Evolutionary conservation across 2,888 invertebrate genomes (phyloP).

Genomic region (Proisotoma minuta): DNA sequence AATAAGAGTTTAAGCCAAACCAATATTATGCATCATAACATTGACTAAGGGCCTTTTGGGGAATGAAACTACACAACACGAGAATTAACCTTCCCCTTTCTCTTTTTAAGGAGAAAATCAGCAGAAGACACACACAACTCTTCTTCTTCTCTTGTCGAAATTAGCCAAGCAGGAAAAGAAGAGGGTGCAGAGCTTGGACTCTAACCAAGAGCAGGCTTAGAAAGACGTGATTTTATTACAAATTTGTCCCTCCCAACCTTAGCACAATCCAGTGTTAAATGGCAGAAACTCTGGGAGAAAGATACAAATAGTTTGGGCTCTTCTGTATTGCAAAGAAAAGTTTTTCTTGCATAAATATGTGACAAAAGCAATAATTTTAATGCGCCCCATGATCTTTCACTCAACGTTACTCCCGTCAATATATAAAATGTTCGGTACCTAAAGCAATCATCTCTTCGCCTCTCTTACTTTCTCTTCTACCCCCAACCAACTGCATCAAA

Average conservation of each 20-base stretch:
- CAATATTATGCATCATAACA: too few species aligned
- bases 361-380: conserved; percentile 23
- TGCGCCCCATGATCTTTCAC: conserved; percentile 24
- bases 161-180: conserved; percentile 15
- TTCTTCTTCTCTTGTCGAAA: conserved; percentile 2
- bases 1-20: not conserved
- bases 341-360: too few species aligned
- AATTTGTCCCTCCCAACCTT: conserved; percentile 22
- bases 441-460: too few species aligned
- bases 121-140: too few species aligned
- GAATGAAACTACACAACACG: not conserved
- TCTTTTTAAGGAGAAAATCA: too few species aligned
- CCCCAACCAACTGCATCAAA: not conserved
- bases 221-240: conserved; percentile 23
- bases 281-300: too few species aligned
- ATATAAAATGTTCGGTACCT: not conserved
- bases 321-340: too few species aligned
- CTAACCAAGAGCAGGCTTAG: not conserved
- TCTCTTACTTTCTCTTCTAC: not conserved
- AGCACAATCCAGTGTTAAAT: conserved; percentile 12
- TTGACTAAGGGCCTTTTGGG: not conserved
- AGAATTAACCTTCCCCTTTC: not conserved
- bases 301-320: too few species aligned
- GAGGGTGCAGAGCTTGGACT: not conserved
- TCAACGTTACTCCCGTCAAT: conserved; percentile 13